Evolutionary conservation across 2,888 invertebrate species (phyloP), one percentile per base, ranked within the genome.

Genomic region (Schizotus pectinicornis): DNA sequence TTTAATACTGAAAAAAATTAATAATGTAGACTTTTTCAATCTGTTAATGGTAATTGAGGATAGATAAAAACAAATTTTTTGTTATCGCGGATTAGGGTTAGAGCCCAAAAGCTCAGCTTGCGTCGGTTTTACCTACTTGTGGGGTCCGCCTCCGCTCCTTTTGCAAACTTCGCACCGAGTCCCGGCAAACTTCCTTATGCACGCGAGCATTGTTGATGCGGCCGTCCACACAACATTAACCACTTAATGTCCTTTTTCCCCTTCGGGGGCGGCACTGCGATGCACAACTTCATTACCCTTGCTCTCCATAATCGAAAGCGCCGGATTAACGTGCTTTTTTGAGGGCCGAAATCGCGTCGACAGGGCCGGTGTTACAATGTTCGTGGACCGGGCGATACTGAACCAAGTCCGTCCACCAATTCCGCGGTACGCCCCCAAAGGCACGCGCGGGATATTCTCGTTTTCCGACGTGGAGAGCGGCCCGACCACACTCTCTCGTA

Each of bases 361-460:
- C 14, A n/a, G n/a, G 32, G 13, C 38, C 54, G 48, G 41, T 54
- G 54, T 38, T 47, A 47, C 35, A 48, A 36, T 46, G 50, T 41
- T 41, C 45, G 35, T 49, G 45, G 59, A 59, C 54, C 59, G 59
- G 59, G 50, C 46, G 54, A 59, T 54, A 59, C 59, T 59, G 49
- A 58, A 54, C 39, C 49, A 54, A 50, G 38, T 37, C 37, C 31
- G 49, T 39, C 58, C 46, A 41, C 54, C 45, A 42, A 50, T 49
- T 54, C 49, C 54, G 48, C 33, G 59, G 54, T 59, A 59, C 59
- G 59, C 59, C 59, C 59, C 59, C 59, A 54, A 59, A 59, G 58
- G 59, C 59, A 59, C 59, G 59, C 59, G 59, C 59, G 58, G n/a
- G n/a, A 58, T 53, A 46, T 51, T 47, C 51, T 33, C 51, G 38